Evolutionary conservation across 2,113 vertebrate species (phyloP).

Genomic region (Carettochelys insculpta): DNA sequence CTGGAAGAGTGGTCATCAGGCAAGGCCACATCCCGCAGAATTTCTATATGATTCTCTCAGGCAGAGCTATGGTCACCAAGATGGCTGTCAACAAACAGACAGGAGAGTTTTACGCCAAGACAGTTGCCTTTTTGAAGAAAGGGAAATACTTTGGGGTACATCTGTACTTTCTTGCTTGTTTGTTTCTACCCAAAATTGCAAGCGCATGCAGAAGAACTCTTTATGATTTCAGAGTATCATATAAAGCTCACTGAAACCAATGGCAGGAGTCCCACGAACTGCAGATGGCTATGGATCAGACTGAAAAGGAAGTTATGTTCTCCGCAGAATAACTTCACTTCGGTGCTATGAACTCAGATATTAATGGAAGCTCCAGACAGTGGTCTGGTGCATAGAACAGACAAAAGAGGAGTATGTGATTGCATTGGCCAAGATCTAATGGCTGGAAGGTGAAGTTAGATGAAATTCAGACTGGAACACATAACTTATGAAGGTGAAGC

Average conservation of each 20-base stretch:
- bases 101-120: neutral
- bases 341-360: neutral
- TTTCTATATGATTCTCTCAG: conserved; percentile 6
- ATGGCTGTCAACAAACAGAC: neutral
- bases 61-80: neutral
- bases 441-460: neutral
- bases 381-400: neutral
- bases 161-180: neutral
- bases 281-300: neutral
- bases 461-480: neutral
- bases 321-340: neutral
- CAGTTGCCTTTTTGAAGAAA: conserved; percentile 21
- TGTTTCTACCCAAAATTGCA: neutral
- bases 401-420: neutral
- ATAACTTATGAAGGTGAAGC: too few species aligned
- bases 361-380: neutral
- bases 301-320: neutral
- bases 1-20: conserved; percentile 12
- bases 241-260: neutral
- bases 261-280: neutral
- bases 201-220: neutral
- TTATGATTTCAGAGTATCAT: neutral
- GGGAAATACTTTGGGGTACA: conserved; percentile 12
- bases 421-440: neutral
- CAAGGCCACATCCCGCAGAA: neutral